These are phyloP conservation scores for Anas platyrhynchos DNA, from an alignment of 2,113 vertebrate genomes.

Conservation along the genomic window DNA sequence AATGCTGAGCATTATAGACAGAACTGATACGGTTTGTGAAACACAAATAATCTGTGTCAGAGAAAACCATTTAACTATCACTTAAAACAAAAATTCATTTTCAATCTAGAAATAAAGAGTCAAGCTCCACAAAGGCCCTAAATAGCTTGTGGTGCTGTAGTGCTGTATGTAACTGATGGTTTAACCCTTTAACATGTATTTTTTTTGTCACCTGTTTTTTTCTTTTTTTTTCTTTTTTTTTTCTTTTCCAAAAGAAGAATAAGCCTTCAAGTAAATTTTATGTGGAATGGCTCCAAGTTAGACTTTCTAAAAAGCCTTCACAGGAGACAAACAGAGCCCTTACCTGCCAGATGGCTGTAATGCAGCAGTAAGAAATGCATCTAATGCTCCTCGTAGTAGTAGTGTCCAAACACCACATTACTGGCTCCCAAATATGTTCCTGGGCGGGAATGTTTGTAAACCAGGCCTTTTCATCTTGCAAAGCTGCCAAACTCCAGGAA, in stretches of 20 bases:
- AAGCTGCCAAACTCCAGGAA: not conserved
- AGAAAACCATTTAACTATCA: not conserved
- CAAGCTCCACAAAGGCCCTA: not conserved
- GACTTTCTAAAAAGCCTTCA: not conserved
- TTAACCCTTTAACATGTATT: not conserved
- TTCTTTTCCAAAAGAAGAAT: not conserved
- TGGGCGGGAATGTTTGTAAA: constrained; percentile 17
- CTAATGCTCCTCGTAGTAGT: not conserved
- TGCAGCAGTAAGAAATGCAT: not conserved
- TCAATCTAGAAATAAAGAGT: not conserved
- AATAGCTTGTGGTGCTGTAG: not conserved
- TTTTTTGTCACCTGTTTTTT: not conserved
- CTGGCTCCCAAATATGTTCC: not conserved
- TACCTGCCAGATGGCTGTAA: not conserved
- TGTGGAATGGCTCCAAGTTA: not conserved
- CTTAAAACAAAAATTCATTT: not conserved
- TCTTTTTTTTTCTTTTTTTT: too few species aligned
- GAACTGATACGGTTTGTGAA: not conserved
- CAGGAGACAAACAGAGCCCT: not conserved
- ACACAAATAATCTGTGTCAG: not conserved
- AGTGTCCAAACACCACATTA: not conserved
- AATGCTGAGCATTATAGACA: not conserved
- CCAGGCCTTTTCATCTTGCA: not conserved
- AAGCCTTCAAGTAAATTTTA: not conserved
- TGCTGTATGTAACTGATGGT: not conserved